A percentile compares a stretch with the other conserved stretches of the same genome.
These are phyloP conservation scores for Strix occidentalis DNA, from an alignment of 2,797 vertebrate species.

Conservation along the genomic window DNA sequence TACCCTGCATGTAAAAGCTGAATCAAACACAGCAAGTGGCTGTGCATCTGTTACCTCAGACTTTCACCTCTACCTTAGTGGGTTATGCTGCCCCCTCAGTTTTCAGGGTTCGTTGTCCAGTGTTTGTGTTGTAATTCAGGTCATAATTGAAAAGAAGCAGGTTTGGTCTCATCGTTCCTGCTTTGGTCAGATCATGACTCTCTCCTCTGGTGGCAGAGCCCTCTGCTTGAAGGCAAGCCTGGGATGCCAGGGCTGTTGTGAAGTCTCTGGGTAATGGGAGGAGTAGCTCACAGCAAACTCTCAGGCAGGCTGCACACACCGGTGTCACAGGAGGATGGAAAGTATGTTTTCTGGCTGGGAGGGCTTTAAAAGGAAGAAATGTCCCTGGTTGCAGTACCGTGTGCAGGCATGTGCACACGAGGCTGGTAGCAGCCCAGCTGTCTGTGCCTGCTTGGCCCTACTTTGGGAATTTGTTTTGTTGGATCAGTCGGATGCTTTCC, in stretches of 20 bases:
- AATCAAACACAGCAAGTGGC: neutral
- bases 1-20: neutral
- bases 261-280: neutral
- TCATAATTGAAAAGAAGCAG: neutral
- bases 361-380: neutral
- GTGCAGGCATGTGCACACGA: rapidly evolving
- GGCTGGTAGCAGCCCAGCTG: neutral
- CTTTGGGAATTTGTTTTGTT: neutral
- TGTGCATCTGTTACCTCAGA: neutral
- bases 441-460: neutral
- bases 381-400: neutral
- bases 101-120: neutral
- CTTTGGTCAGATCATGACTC: too few relatives aligned
- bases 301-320: neutral
- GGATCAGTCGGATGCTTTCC: neutral
- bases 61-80: neutral
- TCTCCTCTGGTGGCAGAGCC: neutral
- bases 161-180: neutral
- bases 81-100: neutral
- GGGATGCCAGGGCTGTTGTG: neutral
- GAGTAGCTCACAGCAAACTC: neutral
- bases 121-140: neutral
- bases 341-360: neutral
- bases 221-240: neutral
- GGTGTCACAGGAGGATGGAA: neutral